phyloP scores from a whole-genome alignment of 2,113 vertebrate species.

The Chascanopsetta lugubris region DNA sequence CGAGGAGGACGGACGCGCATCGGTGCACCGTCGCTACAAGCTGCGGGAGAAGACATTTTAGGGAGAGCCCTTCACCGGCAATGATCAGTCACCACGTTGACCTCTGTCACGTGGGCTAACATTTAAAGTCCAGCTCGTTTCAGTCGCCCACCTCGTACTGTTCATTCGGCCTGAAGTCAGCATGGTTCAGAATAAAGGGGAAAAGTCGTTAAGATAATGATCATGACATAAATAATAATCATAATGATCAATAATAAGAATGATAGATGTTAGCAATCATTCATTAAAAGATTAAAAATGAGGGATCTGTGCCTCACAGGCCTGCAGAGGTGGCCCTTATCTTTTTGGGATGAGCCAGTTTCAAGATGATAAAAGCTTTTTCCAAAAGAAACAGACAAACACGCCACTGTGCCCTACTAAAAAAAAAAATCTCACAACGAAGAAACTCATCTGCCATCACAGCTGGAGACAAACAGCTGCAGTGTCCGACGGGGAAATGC shows the following conservation, averaged over 20 bases:
- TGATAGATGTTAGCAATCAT: no score
- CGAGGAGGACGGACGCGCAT: constrained; percentile 33
- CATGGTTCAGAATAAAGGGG: neutral
- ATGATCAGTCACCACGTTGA: constrained; percentile 24
- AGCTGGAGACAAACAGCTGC: neutral
- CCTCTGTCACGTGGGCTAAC: constrained; percentile 3
- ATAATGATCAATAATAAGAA: no score
- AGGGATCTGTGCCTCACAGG: no score
- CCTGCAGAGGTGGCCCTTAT: no score
- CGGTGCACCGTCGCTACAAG: neutral
- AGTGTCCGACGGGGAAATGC: neutral
- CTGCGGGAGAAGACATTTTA: constrained; percentile 4
- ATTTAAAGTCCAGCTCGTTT: neutral
- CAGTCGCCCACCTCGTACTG: neutral
- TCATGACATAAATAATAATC: no score
- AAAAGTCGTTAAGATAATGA: no score
- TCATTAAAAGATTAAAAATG: no score
- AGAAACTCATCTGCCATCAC: neutral
- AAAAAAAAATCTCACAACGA: no score
- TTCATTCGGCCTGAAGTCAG: neutral
- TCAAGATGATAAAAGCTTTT: neutral
- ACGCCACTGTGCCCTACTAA: no score
- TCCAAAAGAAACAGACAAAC: neutral
- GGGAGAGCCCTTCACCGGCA: constrained; percentile 41
- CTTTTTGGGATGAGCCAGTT: no score